Percentiles rank a stretch among this genome's conserved stretches.
Evolutionary conservation across 2,113 vertebrate species (phyloP).

Genomic region (Alligator sinensis): DNA sequence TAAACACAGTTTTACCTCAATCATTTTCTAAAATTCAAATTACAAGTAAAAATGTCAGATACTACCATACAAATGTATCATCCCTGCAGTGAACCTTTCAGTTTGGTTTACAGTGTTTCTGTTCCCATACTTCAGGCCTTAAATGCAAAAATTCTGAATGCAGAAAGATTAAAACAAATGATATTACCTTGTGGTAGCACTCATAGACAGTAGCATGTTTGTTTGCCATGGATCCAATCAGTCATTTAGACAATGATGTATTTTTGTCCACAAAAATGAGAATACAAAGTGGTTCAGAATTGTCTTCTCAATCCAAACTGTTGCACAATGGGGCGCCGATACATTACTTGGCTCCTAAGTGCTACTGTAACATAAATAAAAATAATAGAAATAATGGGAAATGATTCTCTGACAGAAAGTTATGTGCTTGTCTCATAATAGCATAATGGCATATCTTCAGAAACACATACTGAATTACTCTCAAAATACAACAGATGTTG

Average conservation of each 20-base stretch:
- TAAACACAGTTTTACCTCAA: neutral
- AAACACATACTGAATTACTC: accelerated
- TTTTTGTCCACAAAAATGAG: slow-evolving; percentile 1
- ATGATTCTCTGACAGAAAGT: neutral
- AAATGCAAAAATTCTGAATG: neutral
- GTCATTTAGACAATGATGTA: neutral
- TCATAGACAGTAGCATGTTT: neutral
- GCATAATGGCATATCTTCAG: neutral
- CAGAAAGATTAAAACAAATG: neutral
- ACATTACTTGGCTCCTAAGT: neutral
- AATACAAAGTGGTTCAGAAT: neutral
- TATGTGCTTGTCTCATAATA: neutral
- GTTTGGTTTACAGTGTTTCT: neutral
- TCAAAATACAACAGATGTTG: neutral
- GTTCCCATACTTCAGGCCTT: neutral
- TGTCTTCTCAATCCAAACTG: no score
- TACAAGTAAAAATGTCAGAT: neutral
- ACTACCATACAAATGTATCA: accelerated
- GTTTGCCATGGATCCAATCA: neutral
- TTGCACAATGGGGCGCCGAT: neutral
- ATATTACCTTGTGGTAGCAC: accelerated
- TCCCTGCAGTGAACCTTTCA: accelerated
- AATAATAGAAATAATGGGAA: neutral
- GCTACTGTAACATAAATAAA: neutral
- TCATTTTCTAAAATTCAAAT: neutral